phyloP scores from a whole-genome alignment of 2,888 invertebrate genomes.

The Metallyticus violacea region DNA sequence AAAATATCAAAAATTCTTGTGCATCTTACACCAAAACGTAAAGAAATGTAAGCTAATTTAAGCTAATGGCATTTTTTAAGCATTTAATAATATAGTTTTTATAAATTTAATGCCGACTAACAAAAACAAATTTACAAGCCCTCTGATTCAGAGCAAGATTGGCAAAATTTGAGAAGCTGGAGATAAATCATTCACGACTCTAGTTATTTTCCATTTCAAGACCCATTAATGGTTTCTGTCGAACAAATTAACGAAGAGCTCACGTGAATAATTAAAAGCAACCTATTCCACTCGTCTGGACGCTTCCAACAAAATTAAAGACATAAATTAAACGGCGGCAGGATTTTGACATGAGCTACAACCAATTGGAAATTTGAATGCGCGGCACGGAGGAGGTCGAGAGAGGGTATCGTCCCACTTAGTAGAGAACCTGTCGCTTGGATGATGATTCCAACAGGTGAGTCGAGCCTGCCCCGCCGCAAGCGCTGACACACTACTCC shows the following conservation, averaged over 20 bases:
- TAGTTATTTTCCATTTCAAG: not conserved
- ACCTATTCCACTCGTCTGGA: not conserved
- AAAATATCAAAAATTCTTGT: no score
- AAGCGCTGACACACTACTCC: conserved; percentile 3
- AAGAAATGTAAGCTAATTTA: no score
- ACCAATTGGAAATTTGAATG: not conserved
- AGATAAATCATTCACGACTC: no score
- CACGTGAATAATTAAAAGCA: not conserved
- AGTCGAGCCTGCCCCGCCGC: not conserved
- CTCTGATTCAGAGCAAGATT: no score
- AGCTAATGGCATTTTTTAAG: no score
- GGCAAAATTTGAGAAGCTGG: no score
- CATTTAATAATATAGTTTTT: no score
- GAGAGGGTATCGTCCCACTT: not conserved
- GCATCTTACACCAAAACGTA: no score
- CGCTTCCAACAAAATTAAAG: not conserved
- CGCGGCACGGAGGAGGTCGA: not conserved
- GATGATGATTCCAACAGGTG: not conserved
- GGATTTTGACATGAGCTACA: not conserved
- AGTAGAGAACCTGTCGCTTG: not conserved
- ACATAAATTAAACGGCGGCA: not conserved
- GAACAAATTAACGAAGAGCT: not conserved
- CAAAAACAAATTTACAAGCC: no score
- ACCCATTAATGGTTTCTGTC: not conserved
- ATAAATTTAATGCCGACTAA: no score